Base-by-base conservation (phyloP, 2,113 vertebrate species). In the Sceloporus undulatus region DNA sequence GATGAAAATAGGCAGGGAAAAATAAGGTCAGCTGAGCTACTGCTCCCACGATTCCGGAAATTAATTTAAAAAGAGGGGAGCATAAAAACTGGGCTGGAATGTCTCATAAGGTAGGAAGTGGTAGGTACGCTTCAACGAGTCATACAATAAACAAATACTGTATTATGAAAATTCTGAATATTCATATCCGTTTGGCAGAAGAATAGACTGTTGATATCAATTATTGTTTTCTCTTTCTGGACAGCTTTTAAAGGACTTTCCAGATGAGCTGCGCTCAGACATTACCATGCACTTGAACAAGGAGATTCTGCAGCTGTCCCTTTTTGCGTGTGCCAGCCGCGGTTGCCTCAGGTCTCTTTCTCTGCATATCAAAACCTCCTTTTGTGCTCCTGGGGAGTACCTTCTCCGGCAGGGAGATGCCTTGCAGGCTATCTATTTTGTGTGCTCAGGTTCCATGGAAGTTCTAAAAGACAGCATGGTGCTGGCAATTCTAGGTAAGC, bases 261-360 rank as follows among this genome's bases (percentile, higher is more conserved):
- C 99, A 0, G 99, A 99, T 0, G 99, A 99, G 95, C 95, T 99
- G 92, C 98, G 98, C 81, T 99, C 99, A 7, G 99, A 99, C 95
- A 99, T 99, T 96, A 99, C 98, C 91, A 99, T 99, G 98, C 97
- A 99, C 95, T 97, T 99, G 94, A 99, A 99, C 96, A 99, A 99
- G 96, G 99, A 99, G 96, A 99, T 99, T 95, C 96, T 99, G 87
- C 98, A 99, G 94, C 96, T 99, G 94, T 98, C 99, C 3, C 97
- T 99, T 85, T 99, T 99, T 0, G 98, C 98, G 92, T 98, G 98
- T 52, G 98, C 98, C 95, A 99, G 98, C 87, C 98, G 98, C 0
- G 99, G 99, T 84, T 99, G 98, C 95, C 97, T 99, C 95, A 98
- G 99, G 95, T 99, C 98, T 88, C 96, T 99, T 92, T 99, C 99